phyloP scores from a whole-genome alignment of 1,140 invertebrate species.

The Orchestia grillus region DNA sequence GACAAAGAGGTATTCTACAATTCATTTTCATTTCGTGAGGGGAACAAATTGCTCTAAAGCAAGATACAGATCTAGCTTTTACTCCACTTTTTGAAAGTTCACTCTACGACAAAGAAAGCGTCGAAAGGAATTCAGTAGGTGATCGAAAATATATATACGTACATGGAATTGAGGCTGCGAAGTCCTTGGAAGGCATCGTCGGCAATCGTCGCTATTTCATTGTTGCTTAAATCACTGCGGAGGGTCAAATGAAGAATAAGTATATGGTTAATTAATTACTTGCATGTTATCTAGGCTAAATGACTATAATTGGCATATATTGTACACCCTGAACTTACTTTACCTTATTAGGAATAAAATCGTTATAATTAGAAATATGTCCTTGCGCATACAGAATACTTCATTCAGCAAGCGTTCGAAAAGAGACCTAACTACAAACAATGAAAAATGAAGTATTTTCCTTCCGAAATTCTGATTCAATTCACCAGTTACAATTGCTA shows the following conservation, averaged over 20 bases:
- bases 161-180: constrained; percentile 94
- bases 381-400: no score
- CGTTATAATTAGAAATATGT: no score
- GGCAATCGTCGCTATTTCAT: constrained; percentile 92
- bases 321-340: no score
- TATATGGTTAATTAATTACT: no score
- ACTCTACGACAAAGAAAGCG: constrained; percentile 45
- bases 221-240: constrained; percentile 94
- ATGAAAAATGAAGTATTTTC: no score
- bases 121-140: background rate
- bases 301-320: no score
- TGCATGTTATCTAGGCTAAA: no score
- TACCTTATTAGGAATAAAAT: no score
- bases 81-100: background rate
- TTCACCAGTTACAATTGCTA: no score
- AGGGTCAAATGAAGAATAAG: background rate
- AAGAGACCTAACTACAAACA: no score
- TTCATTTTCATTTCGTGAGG: background rate
- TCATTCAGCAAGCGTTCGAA: no score
- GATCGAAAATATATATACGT: constrained; percentile 75
- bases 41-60: background rate
- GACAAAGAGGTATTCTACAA: background rate
- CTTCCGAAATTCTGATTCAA: no score
- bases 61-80: background rate
- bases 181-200: constrained; percentile 94